phyloP scores from a whole-genome alignment of 1,140 invertebrate genomes.

The Condylostylus longicornis region DNA sequence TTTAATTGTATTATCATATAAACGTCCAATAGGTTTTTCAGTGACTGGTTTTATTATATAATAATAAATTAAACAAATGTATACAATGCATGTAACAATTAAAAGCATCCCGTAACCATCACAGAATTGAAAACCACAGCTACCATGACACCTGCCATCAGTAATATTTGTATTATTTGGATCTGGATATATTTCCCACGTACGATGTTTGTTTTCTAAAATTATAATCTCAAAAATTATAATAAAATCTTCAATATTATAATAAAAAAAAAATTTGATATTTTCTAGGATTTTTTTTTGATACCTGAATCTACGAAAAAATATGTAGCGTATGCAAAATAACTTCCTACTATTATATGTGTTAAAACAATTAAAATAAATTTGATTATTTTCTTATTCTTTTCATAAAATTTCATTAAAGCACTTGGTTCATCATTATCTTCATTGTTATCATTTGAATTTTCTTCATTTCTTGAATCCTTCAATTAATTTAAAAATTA shows the following conservation, averaged over 20 bases:
- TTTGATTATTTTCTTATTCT: conserved; percentile 1
- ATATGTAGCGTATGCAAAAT: conserved; percentile 25
- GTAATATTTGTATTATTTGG: neutral
- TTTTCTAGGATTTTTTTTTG: neutral
- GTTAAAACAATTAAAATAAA: conserved; percentile 8
- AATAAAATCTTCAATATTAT: neutral
- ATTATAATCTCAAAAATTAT: conserved; percentile 1
- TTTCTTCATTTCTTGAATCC: too few species aligned
- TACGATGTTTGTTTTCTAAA: conserved; percentile 1
- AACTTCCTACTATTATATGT: conserved; percentile 15
- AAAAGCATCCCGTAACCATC: conserved; percentile 58
- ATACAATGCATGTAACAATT: conserved; percentile 45
- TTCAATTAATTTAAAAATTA: too few species aligned
- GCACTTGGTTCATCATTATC: neutral
- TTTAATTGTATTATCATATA: conserved; percentile 1
- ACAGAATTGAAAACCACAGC: conserved; percentile 38
- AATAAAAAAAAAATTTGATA: neutral
- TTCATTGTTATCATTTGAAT: too few species aligned
- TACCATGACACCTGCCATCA: neutral
- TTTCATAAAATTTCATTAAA: neutral
- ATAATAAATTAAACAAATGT: conserved; percentile 49
- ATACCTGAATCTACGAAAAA: conserved; percentile 20
- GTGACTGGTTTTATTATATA: conserved; percentile 44
- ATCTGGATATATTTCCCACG: too few species aligned
- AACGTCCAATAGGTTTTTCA: too few species aligned